These are phyloP conservation scores for Littorina saxatilis DNA, from an alignment of 1,140 invertebrate genomes.

Conservation along the genomic window DNA sequence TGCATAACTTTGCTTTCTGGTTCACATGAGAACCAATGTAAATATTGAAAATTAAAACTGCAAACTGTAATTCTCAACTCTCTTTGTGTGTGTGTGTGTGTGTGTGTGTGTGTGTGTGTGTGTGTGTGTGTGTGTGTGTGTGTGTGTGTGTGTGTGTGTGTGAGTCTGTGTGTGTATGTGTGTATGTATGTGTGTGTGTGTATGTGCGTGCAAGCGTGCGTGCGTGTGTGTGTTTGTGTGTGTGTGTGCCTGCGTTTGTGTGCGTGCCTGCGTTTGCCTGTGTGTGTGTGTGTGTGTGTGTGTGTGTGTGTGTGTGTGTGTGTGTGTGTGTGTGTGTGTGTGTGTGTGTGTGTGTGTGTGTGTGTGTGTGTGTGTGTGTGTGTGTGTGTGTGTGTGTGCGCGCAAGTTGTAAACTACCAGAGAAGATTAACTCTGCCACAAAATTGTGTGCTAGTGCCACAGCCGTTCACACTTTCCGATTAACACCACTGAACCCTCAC, in stretches of 20 bases:
- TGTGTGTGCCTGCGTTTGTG: too few species aligned
- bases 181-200: not conserved
- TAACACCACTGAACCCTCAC: too few species aligned
- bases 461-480: too few species aligned
- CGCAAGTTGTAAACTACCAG: too few species aligned
- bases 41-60: not conserved
- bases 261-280: not conserved
- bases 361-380: slow-evolving; percentile 9
- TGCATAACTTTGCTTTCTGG: not conserved
- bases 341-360: not conserved
- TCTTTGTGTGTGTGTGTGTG: not conserved
- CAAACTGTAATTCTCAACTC: not conserved
- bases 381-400: not conserved
- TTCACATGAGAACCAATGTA: too few species aligned
- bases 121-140: not conserved
- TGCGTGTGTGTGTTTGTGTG: too few species aligned
- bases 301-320: not conserved
- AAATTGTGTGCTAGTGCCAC: not conserved
- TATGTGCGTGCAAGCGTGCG: too few species aligned
- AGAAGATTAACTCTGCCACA: not conserved
- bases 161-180: too few species aligned
- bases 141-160: not conserved
- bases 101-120: not conserved
- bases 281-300: not conserved
- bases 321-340: not conserved